Percentiles rank a stretch among this genome's conserved stretches.
Conservation (phyloP, 2,113 vertebrate species). For the Panthera leo region DNA sequence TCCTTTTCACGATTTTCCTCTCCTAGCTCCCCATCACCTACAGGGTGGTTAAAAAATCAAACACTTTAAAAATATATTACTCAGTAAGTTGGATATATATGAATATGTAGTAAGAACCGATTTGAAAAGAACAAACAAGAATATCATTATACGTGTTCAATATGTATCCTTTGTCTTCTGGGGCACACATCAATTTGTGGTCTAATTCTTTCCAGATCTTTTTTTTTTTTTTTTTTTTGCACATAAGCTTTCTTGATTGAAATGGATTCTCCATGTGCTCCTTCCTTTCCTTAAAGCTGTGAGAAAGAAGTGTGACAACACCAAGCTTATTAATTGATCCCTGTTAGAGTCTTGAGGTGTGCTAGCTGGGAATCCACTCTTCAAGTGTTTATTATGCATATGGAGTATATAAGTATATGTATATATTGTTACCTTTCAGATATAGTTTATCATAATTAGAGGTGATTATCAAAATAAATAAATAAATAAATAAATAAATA, state of each 20-base stretch:
- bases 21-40: background rate
- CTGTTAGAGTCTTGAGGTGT: background rate
- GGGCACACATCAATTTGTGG: background rate
- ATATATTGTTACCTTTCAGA: background rate
- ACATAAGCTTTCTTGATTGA: background rate
- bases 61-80: background rate
- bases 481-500: background rate
- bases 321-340: background rate
- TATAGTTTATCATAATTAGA: background rate
- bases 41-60: background rate
- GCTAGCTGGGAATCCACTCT: background rate
- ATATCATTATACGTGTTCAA: background rate
- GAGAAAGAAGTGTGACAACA: background rate
- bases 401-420: background rate
- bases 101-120: background rate
- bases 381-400: background rate
- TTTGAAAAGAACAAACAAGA: background rate
- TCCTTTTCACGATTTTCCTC: background rate
- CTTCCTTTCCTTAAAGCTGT: background rate
- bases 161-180: background rate
- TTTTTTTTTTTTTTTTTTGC: background rate
- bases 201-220: background rate
- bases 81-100: background rate
- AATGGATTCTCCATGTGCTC: background rate
- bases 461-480: background rate